Evolutionary conservation across 2,888 invertebrate genomes (phyloP).

Genomic region (Helleia helle): DNA sequence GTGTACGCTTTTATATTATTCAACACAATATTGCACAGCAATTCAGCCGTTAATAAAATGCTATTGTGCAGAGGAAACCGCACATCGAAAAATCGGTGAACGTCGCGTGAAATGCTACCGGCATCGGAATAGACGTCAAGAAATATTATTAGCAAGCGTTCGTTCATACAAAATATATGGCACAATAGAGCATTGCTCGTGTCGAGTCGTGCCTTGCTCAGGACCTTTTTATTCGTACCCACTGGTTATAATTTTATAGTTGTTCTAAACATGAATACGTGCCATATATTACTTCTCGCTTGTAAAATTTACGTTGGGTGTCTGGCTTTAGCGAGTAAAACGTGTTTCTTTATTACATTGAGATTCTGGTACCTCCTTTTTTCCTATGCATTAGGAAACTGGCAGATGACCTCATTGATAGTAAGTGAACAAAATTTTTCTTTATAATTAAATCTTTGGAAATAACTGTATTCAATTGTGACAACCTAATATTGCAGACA

Average conservation of each 20-base stretch:
- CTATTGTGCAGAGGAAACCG: conserved; percentile 57
- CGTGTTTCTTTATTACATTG: too few species aligned
- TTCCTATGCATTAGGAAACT: too few species aligned
- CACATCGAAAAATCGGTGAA: conserved; percentile 58
- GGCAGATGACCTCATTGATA: too few species aligned
- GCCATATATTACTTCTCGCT: background rate
- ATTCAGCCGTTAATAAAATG: conserved; percentile 55
- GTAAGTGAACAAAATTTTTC: too few species aligned
- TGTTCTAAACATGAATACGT: background rate
- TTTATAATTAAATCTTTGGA: too few species aligned
- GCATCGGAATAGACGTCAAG: conserved; percentile 48
- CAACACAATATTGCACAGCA: conserved; percentile 35
- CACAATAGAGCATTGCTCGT: conserved; percentile 34
- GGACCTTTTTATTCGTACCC: conserved; percentile 24
- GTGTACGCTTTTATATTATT: conserved; percentile 44
- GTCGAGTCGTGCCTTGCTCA: conserved; percentile 39
- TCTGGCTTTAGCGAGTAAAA: too few species aligned
- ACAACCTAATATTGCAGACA: too few species aligned
- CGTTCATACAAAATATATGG: conserved; percentile 48
- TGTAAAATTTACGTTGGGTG: background rate
- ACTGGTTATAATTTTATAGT: conserved; percentile 20
- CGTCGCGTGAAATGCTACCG: conserved; percentile 62
- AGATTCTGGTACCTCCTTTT: too few species aligned
- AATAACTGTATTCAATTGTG: too few species aligned
- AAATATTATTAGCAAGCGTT: conserved; percentile 48